Evolutionary conservation across 2,797 vertebrate species (phyloP).

Genomic region (Enteromius unitaeniatus): DNA sequence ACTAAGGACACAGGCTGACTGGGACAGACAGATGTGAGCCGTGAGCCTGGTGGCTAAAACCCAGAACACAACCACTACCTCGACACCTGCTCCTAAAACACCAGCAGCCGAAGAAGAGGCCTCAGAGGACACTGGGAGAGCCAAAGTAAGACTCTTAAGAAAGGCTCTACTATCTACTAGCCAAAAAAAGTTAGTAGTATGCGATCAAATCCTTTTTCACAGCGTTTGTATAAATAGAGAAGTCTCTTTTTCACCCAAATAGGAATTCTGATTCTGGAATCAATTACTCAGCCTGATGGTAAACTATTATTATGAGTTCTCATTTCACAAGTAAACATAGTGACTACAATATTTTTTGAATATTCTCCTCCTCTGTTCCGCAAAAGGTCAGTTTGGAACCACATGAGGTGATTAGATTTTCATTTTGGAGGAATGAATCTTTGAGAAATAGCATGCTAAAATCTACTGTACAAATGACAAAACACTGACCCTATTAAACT

Average conservation of each 20-base stretch:
- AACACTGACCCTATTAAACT: slow-evolving; percentile 52
- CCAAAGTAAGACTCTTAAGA: slow-evolving; percentile 5
- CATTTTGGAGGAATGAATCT: not conserved
- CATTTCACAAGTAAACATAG: not conserved
- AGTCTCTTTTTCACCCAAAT: not conserved
- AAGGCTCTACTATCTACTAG: not conserved
- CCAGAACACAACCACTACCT: slow-evolving; percentile 43
- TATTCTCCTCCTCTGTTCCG: not conserved
- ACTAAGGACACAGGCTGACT: slow-evolving; percentile 54
- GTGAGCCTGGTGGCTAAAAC: slow-evolving; percentile 44
- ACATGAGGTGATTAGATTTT: not conserved
- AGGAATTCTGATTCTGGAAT: not conserved
- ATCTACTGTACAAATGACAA: slow-evolving; percentile 6
- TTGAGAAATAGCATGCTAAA: not conserved
- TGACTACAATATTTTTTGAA: not conserved
- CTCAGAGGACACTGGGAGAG: not conserved
- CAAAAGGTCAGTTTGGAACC: not conserved
- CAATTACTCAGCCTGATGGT: not conserved
- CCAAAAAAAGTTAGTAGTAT: not conserved
- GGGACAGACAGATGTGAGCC: slow-evolving; percentile 60
- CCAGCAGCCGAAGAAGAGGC: slow-evolving; percentile 21
- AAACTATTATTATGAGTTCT: not conserved
- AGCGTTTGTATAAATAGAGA: not conserved
- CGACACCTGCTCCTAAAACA: slow-evolving; percentile 51
- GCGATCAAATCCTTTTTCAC: not conserved